These are phyloP conservation scores for Periophthalmus modestus DNA, from an alignment of 2,113 vertebrate species.

Conservation along the genomic window DNA sequence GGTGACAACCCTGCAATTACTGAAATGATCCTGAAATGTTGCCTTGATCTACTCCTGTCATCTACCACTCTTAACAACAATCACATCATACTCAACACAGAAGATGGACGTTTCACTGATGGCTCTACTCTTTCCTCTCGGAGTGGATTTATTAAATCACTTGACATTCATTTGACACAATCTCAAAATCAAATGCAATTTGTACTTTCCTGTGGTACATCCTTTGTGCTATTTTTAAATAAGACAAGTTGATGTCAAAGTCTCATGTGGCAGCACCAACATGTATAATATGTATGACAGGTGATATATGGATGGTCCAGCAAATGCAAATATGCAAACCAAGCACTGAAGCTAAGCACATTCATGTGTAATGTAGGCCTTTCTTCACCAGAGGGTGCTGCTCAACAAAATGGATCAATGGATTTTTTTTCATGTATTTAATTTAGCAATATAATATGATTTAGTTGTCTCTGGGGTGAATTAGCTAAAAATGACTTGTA, in stretches of 20 bases:
- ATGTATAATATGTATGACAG: not conserved
- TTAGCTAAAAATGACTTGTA: conserved; percentile 17
- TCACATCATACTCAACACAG: not conserved
- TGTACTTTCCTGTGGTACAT: conserved; percentile 6
- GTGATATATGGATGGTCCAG: not conserved
- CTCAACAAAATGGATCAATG: not conserved
- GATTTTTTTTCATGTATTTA: not conserved
- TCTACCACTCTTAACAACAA: not conserved
- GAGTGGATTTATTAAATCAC: conserved; percentile 20
- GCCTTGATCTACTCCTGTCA: not conserved
- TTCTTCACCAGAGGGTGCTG: conserved; percentile 45
- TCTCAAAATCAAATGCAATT: not conserved
- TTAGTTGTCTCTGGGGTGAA: conserved; percentile 39
- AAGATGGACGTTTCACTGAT: not conserved
- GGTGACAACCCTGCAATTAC: not conserved
- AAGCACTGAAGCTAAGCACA: not conserved
- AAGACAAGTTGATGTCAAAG: conserved; percentile 4
- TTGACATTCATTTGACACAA: conserved; percentile 29
- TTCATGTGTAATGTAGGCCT: conserved; percentile 16
- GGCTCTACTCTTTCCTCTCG: not conserved
- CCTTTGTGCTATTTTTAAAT: conserved; percentile 13
- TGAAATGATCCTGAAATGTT: not conserved
- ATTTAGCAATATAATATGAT: conserved; percentile 33
- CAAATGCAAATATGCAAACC: not conserved
- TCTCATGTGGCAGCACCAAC: not conserved